Base-by-base conservation (phyloP, 1,140 invertebrate genomes). In the Bombus waltoni region DNA sequence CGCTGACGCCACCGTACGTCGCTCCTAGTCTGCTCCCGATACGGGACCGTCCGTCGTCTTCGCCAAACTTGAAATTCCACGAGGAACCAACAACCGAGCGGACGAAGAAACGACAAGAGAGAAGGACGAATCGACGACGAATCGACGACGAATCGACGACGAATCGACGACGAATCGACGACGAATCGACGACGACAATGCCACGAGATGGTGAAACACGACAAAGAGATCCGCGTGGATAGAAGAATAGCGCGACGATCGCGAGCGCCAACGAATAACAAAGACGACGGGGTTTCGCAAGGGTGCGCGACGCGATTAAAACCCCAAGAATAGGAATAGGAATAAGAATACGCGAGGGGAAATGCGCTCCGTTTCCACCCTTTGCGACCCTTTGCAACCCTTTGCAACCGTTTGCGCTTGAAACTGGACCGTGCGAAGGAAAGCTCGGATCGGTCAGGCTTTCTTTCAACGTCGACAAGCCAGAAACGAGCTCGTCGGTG, bases 401-500 rank as follows among this genome's bases (percentile, higher is more conserved):
- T 15, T 42, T 10, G n/a, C n/a, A 10, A 73, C 40, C 72, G 62
- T 83, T 68, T 44, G 65, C 32, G 22, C 6, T 3, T 25, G 25
- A 66, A 80, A 9, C 35, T 71, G n/a, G n/a, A 70, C 68, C 3
- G 40, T 10, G 13, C 28, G 44, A 66, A 57, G 68, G 44, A 68
- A 70, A 75, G 47, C 9, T 15, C 9, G 35, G 42, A 32, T 5
- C 8, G 22, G 32, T 1, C 32, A 32, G 28, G 40, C 15, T 38
- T 65, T 85, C 76, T 85, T 80, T 79, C 32, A 57, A 38, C 73
- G 42, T 5, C 44, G 38, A 38, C 40, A 70, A 78, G 28, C 44
- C 65, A 44, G 40, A 83, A 72, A 76, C 80, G 53, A 65, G 18
- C 18, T 28, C n/a, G 68, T 28, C 38, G 42, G 47, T 40, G 44